Conservation (phyloP, 1,140 invertebrate genomes). For the Micrasema longulum region DNA sequence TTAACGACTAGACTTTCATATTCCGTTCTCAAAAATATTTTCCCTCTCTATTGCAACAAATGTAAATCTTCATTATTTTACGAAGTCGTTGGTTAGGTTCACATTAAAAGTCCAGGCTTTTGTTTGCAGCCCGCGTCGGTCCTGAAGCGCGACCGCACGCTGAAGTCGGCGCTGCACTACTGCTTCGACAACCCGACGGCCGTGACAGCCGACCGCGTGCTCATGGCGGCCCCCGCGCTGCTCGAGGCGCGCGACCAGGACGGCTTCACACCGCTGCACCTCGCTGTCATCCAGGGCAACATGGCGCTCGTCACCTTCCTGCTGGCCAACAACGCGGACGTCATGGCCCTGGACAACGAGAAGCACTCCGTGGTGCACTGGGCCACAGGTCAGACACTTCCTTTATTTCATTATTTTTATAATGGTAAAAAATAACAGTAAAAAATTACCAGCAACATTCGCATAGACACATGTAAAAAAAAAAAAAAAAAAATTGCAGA, state of each 20-base stretch:
- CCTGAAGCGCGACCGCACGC: constrained; percentile 80
- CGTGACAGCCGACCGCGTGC: constrained; percentile 74
- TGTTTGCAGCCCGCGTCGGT: constrained; percentile 71
- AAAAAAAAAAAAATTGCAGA: no score
- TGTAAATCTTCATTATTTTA: no score
- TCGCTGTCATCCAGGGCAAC: constrained; percentile 93
- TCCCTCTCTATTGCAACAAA: no score
- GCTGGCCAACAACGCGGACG: constrained; percentile 84
- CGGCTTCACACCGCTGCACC: constrained; percentile 92
- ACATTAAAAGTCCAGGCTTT: no score
- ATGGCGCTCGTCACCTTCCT: constrained; percentile 84
- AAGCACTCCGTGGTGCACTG: constrained; percentile 97
- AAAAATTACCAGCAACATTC: no score
- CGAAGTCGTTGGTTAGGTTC: no score
- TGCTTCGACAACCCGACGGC: constrained; percentile 80
- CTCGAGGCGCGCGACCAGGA: constrained; percentile 89
- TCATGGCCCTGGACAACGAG: constrained; percentile 91
- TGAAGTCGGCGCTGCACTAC: constrained; percentile 92
- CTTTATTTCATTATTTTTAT: no score
- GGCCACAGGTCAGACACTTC: constrained; percentile 92
- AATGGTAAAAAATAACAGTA: no score
- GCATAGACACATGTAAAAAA: no score
- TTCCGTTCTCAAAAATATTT: no score
- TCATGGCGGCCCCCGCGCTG: constrained; percentile 82
- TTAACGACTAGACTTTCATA: no score